Base-by-base conservation (phyloP, 2,888 invertebrate genomes). In the Mythimna albipuncta region DNA sequence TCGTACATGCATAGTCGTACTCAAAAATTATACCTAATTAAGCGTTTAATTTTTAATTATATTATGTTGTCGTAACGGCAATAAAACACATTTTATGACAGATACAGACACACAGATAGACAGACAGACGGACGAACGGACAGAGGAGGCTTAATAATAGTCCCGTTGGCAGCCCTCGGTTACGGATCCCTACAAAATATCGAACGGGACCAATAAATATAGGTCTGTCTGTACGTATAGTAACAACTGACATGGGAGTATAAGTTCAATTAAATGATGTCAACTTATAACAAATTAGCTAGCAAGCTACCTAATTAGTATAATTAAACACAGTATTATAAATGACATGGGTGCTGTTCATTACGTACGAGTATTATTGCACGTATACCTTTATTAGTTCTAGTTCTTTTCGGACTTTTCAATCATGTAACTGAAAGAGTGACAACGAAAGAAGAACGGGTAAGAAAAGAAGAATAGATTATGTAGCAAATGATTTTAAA, bases 281-380 rank as follows among this genome's bases (percentile, higher is more conserved):
- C 72, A 75, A 55, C 59, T 47, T 75, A 50, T 78, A 72, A 72
- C 75, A 78, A 72, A 65, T 61, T 72, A 59, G 55, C 38, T 21
- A 32, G 52, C 52, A 63, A 63, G n/a, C 35, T 71, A 59, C 26
- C 26, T 26, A 26, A 26, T 26, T 26, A 75, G 55, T 64, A 11
- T 59, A 64, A 75, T 66, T 47, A 78, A 62, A 38, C 19, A 38
- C 19, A 59, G 19, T 10, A 19, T 58, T 61, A 47, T 61, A 1
- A 61, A 74, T 55, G 13, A 38, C 52, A 41, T 52, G 19, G 32
- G 55, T 21, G 19, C 11, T 55, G 13, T 69, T 52, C 19, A 52
- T 35, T 66, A 63, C n/a, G 2, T n/a, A 26, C 26, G 26, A 26
- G 26, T 26, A 52, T 44, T 26, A 10, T 50, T 52, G 35, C 52